phyloP scores from a whole-genome alignment of 2,888 invertebrate species.

The Chironomus riparius region DNA sequence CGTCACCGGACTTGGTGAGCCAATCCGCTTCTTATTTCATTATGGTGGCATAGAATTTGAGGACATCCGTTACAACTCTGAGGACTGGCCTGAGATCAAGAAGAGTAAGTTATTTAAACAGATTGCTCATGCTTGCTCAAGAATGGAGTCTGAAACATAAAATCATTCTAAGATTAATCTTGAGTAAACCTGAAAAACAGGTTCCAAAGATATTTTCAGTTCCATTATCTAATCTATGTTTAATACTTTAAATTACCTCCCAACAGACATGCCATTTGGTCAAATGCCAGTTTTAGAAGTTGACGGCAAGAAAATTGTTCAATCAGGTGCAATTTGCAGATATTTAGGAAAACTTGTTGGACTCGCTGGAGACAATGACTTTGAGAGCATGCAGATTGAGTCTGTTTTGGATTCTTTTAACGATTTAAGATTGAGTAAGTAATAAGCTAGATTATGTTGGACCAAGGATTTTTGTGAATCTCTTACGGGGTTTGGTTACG shows the following conservation, averaged over 20 bases:
- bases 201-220: neutral
- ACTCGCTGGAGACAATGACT: conserved; percentile 43
- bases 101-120: neutral
- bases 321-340: conserved; percentile 46
- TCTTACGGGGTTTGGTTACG: no score
- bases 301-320: conserved; percentile 44
- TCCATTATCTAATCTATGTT: neutral
- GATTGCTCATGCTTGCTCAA: no score
- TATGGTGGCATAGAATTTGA: neutral
- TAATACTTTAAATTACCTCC: no score
- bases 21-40: neutral
- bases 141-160: no score
- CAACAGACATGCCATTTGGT: conserved; percentile 24
- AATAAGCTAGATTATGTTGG: neutral
- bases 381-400: conserved; percentile 47
- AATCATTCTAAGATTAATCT: no score
- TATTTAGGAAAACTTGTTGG: conserved; percentile 46
- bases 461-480: no score
- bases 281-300: conserved; percentile 37
- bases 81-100: neutral
- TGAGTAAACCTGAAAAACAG: no score
- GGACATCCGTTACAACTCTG: neutral
- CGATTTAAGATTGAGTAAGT: conserved; percentile 45
- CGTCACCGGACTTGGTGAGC: neutral
- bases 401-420: conserved; percentile 45